Evolutionary conservation across 2,113 vertebrate species (phyloP).

Genomic region (Cyprinodon tularosa): DNA sequence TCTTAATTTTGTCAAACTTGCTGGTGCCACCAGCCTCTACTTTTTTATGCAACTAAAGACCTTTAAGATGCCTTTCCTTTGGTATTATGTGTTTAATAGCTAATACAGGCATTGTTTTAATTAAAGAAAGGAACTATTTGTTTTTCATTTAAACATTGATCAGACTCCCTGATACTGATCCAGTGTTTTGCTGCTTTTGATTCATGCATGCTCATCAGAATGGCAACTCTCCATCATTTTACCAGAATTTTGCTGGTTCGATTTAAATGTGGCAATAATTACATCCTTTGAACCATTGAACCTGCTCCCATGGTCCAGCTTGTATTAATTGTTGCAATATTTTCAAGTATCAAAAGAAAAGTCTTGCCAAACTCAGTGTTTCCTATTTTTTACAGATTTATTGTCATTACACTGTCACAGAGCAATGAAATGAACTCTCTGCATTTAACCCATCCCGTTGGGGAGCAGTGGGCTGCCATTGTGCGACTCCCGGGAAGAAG

Average conservation of each 20-base stretch:
- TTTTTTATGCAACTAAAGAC: not conserved
- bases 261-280: slow-evolving; percentile 46
- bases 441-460: too few species aligned
- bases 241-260: slow-evolving; percentile 27
- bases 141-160: not conserved
- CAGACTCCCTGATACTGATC: not conserved
- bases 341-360: not conserved
- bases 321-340: slow-evolving; percentile 19
- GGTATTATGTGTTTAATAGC: not conserved
- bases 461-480: too few species aligned
- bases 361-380: not conserved
- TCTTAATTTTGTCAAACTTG: slow-evolving; percentile 9
- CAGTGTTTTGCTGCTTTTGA: not conserved
- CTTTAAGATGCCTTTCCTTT: not conserved
- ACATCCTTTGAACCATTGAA: slow-evolving; percentile 50
- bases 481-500: too few species aligned
- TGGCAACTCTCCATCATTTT: slow-evolving; percentile 45
- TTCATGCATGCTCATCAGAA: not conserved
- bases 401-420: too few species aligned
- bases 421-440: too few species aligned
- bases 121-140: not conserved
- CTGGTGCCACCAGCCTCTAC: not conserved
- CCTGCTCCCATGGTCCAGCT: slow-evolving; percentile 26
- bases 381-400: not conserved
- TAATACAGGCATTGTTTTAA: not conserved